Base-by-base conservation (phyloP, 1,140 invertebrate species). In the Ruditapes philippinarum region DNA sequence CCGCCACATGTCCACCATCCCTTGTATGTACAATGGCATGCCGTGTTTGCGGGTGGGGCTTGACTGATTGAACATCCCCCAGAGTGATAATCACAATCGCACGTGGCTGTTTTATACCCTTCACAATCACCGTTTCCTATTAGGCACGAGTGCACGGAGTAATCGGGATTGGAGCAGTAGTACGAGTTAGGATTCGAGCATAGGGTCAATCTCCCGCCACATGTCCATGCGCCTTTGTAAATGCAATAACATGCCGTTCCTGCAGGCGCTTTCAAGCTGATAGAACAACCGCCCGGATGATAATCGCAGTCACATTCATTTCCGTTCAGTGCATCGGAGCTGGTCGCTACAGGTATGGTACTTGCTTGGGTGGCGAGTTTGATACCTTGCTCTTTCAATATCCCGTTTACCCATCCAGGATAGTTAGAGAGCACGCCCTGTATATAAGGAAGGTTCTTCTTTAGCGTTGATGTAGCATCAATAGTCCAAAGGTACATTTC, bases 1-100 rank as follows among this genome's bases (percentile, higher is more conserved):
- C 68, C 68, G 22, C 68, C 68, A 73, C 68, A 73, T 38, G 68
- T 73, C 68, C 68, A 73, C 9, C 9, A 73, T 40, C 68, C 68
- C 22, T 73, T 73, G 36, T 73, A 73, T n/a, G 36, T 40, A 40
- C 68, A 73, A 1, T 73, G 7, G 31, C 68, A 73, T 19, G 68
- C 68, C 22, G 68, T 73, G 68, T 73, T 17, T 17, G 33, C 1
- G 2, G 68, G 68, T 3, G 68, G 68, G 14, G 36, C 68, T 40
- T 38, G 31, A 40, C 68, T 73, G n/a, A 73, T 73, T 3, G 31
- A 40, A 38, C 68, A 73, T 5, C 68, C 68, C 3, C 68, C 68
- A 38, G 9, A 14, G 7, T 73, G 31, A 28, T 73, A 73, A 36
- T 73, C 68, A n/a, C 68, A 73, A 40, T 73, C 68, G 19, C 68